Evolutionary conservation across 2,888 invertebrate species (phyloP).

Genomic region (Idaea straminata): DNA sequence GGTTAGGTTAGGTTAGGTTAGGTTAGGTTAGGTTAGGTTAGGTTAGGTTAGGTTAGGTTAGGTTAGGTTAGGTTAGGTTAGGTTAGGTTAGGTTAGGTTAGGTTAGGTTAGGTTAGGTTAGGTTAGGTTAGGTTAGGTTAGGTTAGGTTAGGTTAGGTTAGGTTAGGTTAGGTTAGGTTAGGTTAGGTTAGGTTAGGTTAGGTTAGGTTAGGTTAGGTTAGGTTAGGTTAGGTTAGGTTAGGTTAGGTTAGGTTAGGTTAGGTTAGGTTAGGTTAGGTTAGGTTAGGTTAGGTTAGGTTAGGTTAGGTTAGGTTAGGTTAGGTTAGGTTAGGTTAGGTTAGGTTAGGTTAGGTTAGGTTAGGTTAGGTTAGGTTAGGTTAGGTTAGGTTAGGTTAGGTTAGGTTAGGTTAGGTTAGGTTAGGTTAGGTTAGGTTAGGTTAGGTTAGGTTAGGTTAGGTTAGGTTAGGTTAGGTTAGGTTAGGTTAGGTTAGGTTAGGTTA

Average conservation of each 20-base stretch:
- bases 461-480: constrained; percentile 28
- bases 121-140: constrained; percentile 22
- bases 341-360: constrained; percentile 21
- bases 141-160: constrained; percentile 17
- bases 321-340: constrained; percentile 21
- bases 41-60: constrained; percentile 1
- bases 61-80: constrained; percentile 23
- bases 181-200: constrained; percentile 14
- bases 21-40: constrained; percentile 9
- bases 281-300: constrained; percentile 22
- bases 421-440: constrained; percentile 27
- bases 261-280: constrained; percentile 22
- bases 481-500: constrained; percentile 30
- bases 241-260: constrained; percentile 27
- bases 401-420: constrained; percentile 27
- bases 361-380: constrained; percentile 22
- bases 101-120: constrained; percentile 20
- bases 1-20: constrained; percentile 9
- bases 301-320: constrained; percentile 25
- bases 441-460: constrained; percentile 27
- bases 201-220: constrained; percentile 21
- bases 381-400: constrained; percentile 28
- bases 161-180: constrained; percentile 9
- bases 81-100: constrained; percentile 15
- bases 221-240: constrained; percentile 29